phyloP scores from a whole-genome alignment of 2,888 invertebrate species.

The Drosophila leonis region DNA sequence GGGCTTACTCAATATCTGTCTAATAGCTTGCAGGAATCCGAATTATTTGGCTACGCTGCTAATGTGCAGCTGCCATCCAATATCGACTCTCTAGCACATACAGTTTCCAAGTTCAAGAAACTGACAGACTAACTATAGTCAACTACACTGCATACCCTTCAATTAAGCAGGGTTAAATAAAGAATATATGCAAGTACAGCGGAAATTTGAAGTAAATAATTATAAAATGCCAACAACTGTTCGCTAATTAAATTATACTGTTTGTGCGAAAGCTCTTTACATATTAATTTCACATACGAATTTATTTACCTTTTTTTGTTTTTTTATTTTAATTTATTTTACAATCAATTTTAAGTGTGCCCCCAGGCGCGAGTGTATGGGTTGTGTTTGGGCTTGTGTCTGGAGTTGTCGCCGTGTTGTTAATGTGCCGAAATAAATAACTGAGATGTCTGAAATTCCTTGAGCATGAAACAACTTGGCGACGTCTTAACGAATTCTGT shows the following conservation, averaged over 20 bases:
- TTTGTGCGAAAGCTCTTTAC: constrained; percentile 53
- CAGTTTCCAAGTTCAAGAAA: neutral
- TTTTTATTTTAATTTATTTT: constrained; percentile 72
- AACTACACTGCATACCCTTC: neutral
- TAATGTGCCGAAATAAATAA: constrained; percentile 80
- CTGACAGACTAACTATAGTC: neutral
- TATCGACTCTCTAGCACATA: neutral
- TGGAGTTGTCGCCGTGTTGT: constrained; percentile 51
- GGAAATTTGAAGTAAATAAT: constrained; percentile 68
- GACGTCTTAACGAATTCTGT: constrained; percentile 69
- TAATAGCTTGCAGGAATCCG: no score
- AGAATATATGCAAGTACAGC: constrained; percentile 32
- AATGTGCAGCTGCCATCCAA: no score
- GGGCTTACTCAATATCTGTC: neutral
- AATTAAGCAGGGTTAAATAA: constrained; percentile 18
- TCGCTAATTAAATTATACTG: constrained; percentile 82
- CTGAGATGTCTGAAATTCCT: constrained; percentile 71
- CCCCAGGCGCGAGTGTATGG: constrained; percentile 31
- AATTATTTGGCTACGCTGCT: no score
- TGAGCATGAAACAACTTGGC: constrained; percentile 60
- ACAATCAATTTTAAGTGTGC: constrained; percentile 75
- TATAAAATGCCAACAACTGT: constrained; percentile 65
- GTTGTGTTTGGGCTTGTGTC: constrained; percentile 9
- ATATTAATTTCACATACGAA: constrained; percentile 55
- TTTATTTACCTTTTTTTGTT: constrained; percentile 34